Conservation (phyloP, 2,888 invertebrate genomes). For the Proisotoma minuta region DNA sequence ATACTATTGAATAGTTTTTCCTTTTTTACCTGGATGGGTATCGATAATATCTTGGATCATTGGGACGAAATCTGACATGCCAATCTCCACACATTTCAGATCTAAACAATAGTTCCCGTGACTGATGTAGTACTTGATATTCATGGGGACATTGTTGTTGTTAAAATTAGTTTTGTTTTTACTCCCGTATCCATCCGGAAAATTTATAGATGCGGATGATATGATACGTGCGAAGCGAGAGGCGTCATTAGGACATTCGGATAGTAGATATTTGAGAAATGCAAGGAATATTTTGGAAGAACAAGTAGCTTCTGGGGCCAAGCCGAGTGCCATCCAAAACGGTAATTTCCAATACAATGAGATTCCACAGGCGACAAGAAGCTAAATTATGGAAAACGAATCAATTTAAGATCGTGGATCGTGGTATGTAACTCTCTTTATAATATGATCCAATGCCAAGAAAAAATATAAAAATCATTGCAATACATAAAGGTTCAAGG, state of each 20-base stretch:
- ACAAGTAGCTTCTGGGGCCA: conserved; percentile 32
- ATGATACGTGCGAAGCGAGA: conserved; percentile 83
- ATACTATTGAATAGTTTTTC: no score
- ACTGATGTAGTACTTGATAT: conserved; percentile 24
- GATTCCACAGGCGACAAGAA: conserved; percentile 36
- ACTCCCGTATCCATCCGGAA: conserved; percentile 55
- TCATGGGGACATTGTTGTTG: conserved; percentile 21
- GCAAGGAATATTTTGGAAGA: conserved; percentile 35
- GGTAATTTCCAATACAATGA: conserved; percentile 95
- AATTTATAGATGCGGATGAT: conserved; percentile 55
- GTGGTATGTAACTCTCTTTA: no score
- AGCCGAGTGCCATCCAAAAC: conserved; percentile 78
- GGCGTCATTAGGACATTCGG: conserved; percentile 79
- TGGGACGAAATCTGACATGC: conserved; percentile 76
- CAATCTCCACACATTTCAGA: conserved; percentile 49
- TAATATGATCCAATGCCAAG: not conserved
- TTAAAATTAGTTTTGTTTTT: conserved; percentile 19
- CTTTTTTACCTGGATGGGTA: conserved; percentile 92
- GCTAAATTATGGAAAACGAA: no score
- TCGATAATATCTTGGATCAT: conserved; percentile 97
- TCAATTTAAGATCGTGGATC: no score
- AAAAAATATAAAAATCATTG: not conserved
- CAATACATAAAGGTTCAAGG: not conserved
- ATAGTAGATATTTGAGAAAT: conserved; percentile 50
- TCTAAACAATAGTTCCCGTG: conserved; percentile 26